Evolutionary conservation across 2,888 invertebrate genomes (phyloP).

Genomic region (Spisula subtruncata): DNA sequence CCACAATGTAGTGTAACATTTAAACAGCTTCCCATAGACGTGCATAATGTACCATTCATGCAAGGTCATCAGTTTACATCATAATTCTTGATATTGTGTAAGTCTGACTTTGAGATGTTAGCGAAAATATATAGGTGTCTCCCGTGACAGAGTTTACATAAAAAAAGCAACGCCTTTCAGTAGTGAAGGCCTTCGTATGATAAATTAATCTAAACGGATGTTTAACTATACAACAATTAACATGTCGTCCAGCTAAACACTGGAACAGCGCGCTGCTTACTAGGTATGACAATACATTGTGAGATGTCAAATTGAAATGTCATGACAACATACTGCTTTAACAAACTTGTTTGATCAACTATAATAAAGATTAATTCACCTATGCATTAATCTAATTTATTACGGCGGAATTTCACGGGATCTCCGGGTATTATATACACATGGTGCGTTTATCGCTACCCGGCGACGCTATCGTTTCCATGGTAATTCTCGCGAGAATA

Average conservation of each 20-base stretch:
- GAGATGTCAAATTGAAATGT: neutral
- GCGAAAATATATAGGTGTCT: constrained; percentile 14
- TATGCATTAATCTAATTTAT: no score
- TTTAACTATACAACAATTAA: neutral
- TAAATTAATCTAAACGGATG: neutral
- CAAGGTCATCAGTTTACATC: neutral
- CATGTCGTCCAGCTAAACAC: neutral
- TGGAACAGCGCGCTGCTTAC: neutral
- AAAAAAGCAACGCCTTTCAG: neutral
- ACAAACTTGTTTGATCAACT: neutral
- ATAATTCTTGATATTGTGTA: neutral
- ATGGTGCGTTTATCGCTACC: no score
- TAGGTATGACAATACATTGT: neutral
- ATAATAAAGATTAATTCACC: no score
- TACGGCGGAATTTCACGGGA: no score
- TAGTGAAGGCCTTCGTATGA: neutral
- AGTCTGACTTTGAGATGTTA: neutral
- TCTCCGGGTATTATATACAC: no score
- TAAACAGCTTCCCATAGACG: neutral
- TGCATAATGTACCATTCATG: neutral
- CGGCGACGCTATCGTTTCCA: no score
- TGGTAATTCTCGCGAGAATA: no score
- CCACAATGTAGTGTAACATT: neutral
- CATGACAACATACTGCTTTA: neutral
- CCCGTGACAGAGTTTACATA: neutral